Evolutionary conservation across 2,113 vertebrate genomes (phyloP).

Genomic region (Phasianus colchicus): DNA sequence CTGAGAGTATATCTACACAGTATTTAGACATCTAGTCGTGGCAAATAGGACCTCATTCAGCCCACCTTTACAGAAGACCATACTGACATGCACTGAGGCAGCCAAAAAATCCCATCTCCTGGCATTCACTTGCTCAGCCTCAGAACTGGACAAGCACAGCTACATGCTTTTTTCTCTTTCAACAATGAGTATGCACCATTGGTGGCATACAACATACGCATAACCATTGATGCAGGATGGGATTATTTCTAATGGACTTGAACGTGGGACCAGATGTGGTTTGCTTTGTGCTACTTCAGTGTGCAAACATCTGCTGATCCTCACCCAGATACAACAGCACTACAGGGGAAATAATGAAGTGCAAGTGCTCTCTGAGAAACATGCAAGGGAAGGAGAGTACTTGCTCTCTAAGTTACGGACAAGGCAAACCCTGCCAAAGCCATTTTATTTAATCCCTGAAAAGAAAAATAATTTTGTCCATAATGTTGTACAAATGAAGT

Average conservation of each 20-base stretch:
- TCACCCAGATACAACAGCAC: not conserved
- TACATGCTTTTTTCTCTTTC: not conserved
- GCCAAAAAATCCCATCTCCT: not conserved
- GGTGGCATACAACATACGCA: not conserved
- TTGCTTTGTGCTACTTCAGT: not conserved
- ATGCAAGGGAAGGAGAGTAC: not conserved
- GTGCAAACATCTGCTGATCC: not conserved
- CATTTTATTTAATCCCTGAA: not conserved
- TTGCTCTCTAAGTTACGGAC: not conserved
- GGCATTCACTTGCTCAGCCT: not conserved
- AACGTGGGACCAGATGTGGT: no score
- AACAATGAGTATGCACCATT: no score
- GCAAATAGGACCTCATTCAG: not conserved
- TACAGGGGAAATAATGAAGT: not conserved
- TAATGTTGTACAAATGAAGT: not conserved
- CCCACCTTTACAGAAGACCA: not conserved
- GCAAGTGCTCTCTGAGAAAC: not conserved
- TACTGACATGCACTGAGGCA: accelerated
- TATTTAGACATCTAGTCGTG: not conserved
- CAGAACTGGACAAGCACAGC: not conserved
- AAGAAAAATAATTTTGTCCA: not conserved
- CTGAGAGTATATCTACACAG: not conserved
- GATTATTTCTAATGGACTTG: not conserved
- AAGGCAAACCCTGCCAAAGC: not conserved
- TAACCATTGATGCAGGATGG: not conserved